Base-by-base conservation (phyloP, 2,113 vertebrate species). In the Oncorhynchus masou region DNA sequence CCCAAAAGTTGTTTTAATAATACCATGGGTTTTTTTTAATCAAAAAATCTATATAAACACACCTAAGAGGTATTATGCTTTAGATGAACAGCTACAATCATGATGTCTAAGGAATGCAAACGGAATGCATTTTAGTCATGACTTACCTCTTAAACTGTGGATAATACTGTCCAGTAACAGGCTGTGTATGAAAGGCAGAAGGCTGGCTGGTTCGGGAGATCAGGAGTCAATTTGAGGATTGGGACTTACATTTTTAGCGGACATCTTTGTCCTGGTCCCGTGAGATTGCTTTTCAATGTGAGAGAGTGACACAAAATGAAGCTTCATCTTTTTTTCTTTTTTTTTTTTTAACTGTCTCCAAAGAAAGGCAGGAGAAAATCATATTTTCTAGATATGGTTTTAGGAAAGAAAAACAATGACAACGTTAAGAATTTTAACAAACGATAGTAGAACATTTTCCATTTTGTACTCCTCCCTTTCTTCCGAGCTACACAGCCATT, bases 391-490 rank as follows among this genome's bases (percentile, higher is more conserved):
- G 82, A 85, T 90, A 87, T 89, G 83, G 82, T 89, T 91, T 90
- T 92, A 87, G 87, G 84, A 88, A 76, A 87, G 84, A 88, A 54
- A 87, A 87, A 84, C 88, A 45, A 45, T 11, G 8, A 45, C 39
- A 45, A 88, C 87, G 86, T 84, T 92, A 92, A 90, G 86, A 79
- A 84, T 92, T 89, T 86, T 88, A 93, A 89, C 78, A 87, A 89
- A 90, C 90, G 83, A 84, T 87, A 87, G 77, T 92, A 91, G 88
- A 91, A 54, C 83, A 87, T 89, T 92, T 91, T 87, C 89, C 89
- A 92, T 92, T 94, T 94, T 93, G 91, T 93, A 93, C 91, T 92
- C 91, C 89, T 91, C 90, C 89, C 89, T 92, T 85, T 90, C 90
- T 86, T 91, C 91, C 88, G 90, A 92, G 90, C 89, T 90, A 81